These are phyloP conservation scores for Parazoanthus atlanticus DNA, from an alignment of 92 coral and sea anemone genomes.

Conservation along the genomic window DNA sequence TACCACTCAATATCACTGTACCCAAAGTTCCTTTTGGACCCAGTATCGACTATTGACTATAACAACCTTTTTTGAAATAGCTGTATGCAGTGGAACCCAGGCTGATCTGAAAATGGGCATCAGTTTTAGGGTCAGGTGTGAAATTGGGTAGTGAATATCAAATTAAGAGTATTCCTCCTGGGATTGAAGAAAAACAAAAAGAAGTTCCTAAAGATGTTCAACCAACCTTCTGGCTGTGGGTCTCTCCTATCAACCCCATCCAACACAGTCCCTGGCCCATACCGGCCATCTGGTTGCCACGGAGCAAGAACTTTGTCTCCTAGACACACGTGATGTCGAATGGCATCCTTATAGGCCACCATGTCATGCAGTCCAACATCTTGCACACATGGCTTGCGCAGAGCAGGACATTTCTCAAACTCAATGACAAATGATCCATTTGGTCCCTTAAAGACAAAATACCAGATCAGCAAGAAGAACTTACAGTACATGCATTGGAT, in stretches of 20 bases:
- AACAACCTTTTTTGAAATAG: too few species aligned
- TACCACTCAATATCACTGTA: too few species aligned
- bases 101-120: too few species aligned
- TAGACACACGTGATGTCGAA: slow-evolving; percentile 83
- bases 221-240: slow-evolving; percentile 74
- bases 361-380: slow-evolving; percentile 81
- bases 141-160: too few species aligned
- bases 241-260: slow-evolving; percentile 95
- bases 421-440: slow-evolving; percentile 82
- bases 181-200: neutral
- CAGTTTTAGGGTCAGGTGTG: too few species aligned
- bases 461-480: neutral
- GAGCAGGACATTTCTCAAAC: slow-evolving; percentile 85
- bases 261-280: slow-evolving; percentile 97
- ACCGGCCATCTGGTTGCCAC: slow-evolving; percentile 98
- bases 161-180: too few species aligned
- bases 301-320: slow-evolving; percentile 98
- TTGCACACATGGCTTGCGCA: slow-evolving; percentile 81
- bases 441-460: slow-evolving; percentile 56
- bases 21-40: too few species aligned
- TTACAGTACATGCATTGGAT: too few species aligned
- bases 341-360: slow-evolving; percentile 88
- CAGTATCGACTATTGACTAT: too few species aligned
- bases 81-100: too few species aligned
- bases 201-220: neutral